Base-by-base conservation (phyloP, 2,113 vertebrate genomes). In the Pandion haliaetus region DNA sequence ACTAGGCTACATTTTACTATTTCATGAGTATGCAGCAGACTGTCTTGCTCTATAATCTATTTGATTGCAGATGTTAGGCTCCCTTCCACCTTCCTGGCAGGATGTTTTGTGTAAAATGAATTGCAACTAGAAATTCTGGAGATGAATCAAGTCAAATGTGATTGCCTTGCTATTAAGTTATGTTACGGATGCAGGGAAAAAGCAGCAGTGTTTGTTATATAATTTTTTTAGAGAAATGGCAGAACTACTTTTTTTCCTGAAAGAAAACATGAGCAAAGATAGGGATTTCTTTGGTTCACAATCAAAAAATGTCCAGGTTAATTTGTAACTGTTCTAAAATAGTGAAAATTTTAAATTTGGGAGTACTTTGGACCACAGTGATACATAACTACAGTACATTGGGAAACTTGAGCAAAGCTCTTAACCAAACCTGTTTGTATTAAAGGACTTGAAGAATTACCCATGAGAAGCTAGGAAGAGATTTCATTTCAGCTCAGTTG, bases 21-120 rank as follows among this genome's bases (percentile, higher is more conserved):
- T 91, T 84, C 31, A 42, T 2, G 2, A 83, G 38, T 57, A 47
- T 62, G 31, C 63, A 88, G 67, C 50, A 67, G 55, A 21, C n/a
- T 76, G 26, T n/a, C 44, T 70, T 61, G 25, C 20, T 71, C 17
- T 67, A 29, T 36, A 42, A 67, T 65, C 65, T 78, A 49, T 76
- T 52, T 67, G 47, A 52, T 15, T 91, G 25, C 57, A 76, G 54
- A 92, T 72, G 25, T 34, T 92, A 49, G 77, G 31, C 32, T 82
- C 61, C 29, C 34, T 88, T 95, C 69, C 52, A 76, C 83, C 57
- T 91, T 93, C 77, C 77, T 85, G 88, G 49, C 65, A 72, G 80
- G 61, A 89, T 76, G 57, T 91, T 97, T 88, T 91, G 29, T 91
- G 29, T 92, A 79, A 95, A 94, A 86, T 62, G 49, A 89, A 72